Evolutionary conservation across 30 jellyfish, hydroid and myxozoan genomes (phyloP).

Genomic region (Chironex yamaguchii): DNA sequence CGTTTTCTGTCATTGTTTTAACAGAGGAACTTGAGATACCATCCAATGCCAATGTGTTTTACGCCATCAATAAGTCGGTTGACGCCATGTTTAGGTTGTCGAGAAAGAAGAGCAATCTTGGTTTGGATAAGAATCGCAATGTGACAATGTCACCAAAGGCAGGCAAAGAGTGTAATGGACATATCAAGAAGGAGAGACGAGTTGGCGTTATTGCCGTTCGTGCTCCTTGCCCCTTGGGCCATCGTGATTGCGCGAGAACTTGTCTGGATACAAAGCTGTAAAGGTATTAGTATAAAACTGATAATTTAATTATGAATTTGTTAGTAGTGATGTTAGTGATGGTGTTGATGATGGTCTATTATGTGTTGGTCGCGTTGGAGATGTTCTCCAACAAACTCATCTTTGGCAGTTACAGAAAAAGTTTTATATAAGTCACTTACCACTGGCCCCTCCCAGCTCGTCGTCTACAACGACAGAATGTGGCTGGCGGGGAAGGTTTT

Average conservation of each 20-base stretch:
- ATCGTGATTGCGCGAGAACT: not conserved
- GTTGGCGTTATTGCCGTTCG: not conserved
- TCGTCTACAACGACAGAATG: too few species aligned
- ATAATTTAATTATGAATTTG: too few species aligned
- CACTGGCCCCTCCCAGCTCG: too few species aligned
- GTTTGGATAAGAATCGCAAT: not conserved
- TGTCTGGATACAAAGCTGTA: not conserved
- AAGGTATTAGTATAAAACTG: too few species aligned
- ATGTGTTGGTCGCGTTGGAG: too few species aligned
- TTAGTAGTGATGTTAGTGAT: too few species aligned
- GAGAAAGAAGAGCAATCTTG: not conserved
- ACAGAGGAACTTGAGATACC: not conserved
- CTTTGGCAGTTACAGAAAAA: too few species aligned
- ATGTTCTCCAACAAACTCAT: too few species aligned
- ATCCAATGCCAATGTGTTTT: not conserved
- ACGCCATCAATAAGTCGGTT: not conserved
- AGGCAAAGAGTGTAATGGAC: not conserved
- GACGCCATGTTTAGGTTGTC: not conserved
- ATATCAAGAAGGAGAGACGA: not conserved
- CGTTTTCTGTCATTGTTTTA: too few species aligned
- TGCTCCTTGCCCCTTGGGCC: not conserved
- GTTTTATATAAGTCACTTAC: too few species aligned
- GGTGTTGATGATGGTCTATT: too few species aligned
- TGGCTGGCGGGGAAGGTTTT: too few species aligned
- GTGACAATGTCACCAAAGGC: not conserved